A percentile compares a stretch with the other conserved stretches of the same genome.
Conservation (phyloP, 2,888 invertebrate genomes). For the Mechanitis messenoides region DNA sequence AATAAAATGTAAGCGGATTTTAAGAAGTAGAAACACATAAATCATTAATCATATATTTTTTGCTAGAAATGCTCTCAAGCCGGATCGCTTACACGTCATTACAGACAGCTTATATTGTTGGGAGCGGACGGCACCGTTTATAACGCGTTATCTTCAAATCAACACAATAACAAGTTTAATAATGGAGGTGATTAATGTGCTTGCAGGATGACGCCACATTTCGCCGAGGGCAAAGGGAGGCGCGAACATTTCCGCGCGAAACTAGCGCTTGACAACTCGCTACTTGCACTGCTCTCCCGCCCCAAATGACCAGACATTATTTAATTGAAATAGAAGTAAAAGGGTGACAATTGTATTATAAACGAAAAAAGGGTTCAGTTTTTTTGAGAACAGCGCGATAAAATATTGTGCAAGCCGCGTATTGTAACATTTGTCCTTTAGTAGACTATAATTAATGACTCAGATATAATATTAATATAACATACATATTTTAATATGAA, state of each 20-base stretch:
- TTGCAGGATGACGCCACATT: slow-evolving; percentile 73
- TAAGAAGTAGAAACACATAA: slow-evolving; percentile 39
- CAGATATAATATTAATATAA: slow-evolving; percentile 22
- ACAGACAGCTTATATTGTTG: slow-evolving; percentile 72
- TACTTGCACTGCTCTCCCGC: slow-evolving; percentile 40
- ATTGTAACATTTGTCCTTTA: slow-evolving; percentile 70
- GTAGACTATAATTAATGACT: slow-evolving; percentile 36
- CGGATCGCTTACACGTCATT: slow-evolving; percentile 65
- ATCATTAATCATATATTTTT: slow-evolving; percentile 66
- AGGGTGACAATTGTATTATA: slow-evolving; percentile 76
- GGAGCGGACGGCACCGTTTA: slow-evolving; percentile 74
- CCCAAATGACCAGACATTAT: slow-evolving; percentile 77
- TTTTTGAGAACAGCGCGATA: slow-evolving; percentile 63
- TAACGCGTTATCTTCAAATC: slow-evolving; percentile 74
- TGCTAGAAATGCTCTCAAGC: slow-evolving; percentile 43
- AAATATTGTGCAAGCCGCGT: slow-evolving; percentile 74
- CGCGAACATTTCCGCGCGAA: slow-evolving; percentile 47
- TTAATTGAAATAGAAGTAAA: slow-evolving; percentile 75
- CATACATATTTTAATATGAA: too few relatives aligned
- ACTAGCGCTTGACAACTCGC: slow-evolving; percentile 27
- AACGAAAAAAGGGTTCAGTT: slow-evolving; percentile 71
- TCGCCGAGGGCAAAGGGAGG: slow-evolving; percentile 52
- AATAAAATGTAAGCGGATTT: slow-evolving; percentile 44
- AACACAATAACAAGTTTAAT: slow-evolving; percentile 75
- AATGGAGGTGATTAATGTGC: slow-evolving; percentile 75